Percentiles rank a stretch among this genome's conserved stretches.
Evolutionary conservation across 92 coral and sea anemone genomes (phyloP).

Genomic region (Epizoanthus fatuus): DNA sequence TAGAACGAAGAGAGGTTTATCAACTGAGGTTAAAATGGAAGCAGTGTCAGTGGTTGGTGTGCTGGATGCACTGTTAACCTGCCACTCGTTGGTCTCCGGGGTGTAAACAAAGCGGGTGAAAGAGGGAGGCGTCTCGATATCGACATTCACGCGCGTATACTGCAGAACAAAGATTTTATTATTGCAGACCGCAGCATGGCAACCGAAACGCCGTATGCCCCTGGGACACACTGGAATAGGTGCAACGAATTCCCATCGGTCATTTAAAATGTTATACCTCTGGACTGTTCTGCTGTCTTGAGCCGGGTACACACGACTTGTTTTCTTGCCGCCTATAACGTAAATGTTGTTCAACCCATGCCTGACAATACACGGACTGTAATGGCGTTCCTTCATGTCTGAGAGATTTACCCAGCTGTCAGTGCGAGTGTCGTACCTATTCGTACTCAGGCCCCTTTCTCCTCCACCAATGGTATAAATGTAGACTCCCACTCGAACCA

Average conservation of each 20-base stretch:
- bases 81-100: constrained; percentile 1
- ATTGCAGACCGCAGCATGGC: no score
- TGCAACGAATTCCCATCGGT: not conserved
- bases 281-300: not conserved
- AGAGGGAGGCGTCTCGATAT: no score
- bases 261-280: not conserved
- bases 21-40: not conserved
- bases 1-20: not conserved
- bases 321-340: not conserved
- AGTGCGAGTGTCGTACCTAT: not conserved
- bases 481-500: not conserved
- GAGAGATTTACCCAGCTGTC: not conserved
- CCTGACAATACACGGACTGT: not conserved
- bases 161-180: not conserved
- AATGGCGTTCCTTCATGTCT: not conserved
- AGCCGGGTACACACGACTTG: no score
- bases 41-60: not conserved
- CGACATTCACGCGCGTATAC: no score
- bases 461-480: not conserved
- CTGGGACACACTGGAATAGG: no score
- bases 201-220: no score
- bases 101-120: not conserved
- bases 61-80: not conserved
- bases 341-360: not conserved
- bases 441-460: not conserved